Evolutionary conservation across 1,140 invertebrate species (phyloP).

Genomic region (Lineus longissimus): DNA sequence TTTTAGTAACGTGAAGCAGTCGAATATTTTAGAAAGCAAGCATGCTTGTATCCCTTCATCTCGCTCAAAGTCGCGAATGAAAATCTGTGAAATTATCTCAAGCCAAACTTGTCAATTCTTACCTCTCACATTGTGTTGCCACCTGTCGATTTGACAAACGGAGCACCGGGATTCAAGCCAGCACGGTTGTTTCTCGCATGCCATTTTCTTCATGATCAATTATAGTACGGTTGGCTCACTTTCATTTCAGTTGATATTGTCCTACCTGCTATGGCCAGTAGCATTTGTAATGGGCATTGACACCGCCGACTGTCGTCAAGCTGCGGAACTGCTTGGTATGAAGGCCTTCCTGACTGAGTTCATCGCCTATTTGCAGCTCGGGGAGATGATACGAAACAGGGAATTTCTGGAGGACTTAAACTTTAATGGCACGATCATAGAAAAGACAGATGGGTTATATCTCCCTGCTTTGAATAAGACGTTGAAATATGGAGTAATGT

Average conservation of each 20-base stretch:
- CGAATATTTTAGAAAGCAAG: no score
- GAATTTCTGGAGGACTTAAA: slow-evolving; percentile 10
- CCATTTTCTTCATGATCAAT: neutral
- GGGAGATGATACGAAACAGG: slow-evolving; percentile 31
- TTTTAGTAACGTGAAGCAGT: no score
- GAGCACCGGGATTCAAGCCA: no score
- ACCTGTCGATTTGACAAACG: no score
- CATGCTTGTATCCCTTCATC: no score
- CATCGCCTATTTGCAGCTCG: slow-evolving; percentile 41
- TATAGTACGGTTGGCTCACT: no score
- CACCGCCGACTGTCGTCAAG: slow-evolving; percentile 37
- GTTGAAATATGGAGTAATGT: slow-evolving; percentile 29
- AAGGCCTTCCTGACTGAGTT: slow-evolving; percentile 54
- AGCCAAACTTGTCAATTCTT: no score
- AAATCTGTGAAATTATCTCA: no score
- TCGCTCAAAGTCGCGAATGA: no score
- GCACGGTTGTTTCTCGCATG: no score
- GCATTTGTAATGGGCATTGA: slow-evolving; percentile 44
- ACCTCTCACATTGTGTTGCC: no score
- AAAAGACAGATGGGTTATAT: slow-evolving; percentile 20
- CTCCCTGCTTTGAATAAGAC: slow-evolving; percentile 24
- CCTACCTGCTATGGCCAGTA: slow-evolving; percentile 47
- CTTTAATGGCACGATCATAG: slow-evolving; percentile 3
- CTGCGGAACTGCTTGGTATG: slow-evolving; percentile 44
- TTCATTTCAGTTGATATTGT: slow-evolving; percentile 42